phyloP scores from a whole-genome alignment of 2,888 invertebrate species.

The Acleris cristana region DNA sequence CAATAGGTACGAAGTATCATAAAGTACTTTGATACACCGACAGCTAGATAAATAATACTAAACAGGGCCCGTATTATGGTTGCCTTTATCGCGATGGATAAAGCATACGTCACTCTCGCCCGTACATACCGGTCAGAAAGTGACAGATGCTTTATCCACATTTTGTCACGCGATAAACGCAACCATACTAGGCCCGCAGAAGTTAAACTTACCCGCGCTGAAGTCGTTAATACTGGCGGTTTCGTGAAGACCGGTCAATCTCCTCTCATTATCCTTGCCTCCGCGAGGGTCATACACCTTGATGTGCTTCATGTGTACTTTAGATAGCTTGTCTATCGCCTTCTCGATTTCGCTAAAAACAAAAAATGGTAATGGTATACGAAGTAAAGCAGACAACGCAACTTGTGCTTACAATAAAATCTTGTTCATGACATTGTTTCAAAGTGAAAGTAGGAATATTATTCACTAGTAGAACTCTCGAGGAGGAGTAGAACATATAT shows the following conservation, averaged over 20 bases:
- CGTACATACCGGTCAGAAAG: too few species aligned
- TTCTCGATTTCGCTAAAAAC: slow-evolving; percentile 93
- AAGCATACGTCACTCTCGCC: too few species aligned
- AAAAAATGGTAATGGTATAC: slow-evolving; percentile 4
- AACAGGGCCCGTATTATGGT: too few species aligned
- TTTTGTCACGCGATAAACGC: too few species aligned
- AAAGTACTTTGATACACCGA: too few species aligned
- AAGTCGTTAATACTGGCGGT: slow-evolving; percentile 99
- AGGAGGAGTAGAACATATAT: neutral
- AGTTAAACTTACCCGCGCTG: slow-evolving; percentile 87
- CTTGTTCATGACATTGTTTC: neutral
- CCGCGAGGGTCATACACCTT: slow-evolving; percentile 97
- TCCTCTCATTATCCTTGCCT: slow-evolving; percentile 97
- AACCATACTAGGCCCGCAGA: too few species aligned
- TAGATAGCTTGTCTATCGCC: slow-evolving; percentile 97
- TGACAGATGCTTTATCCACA: too few species aligned
- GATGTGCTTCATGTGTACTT: slow-evolving; percentile 96
- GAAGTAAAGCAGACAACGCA: neutral
- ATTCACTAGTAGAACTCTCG: too few species aligned
- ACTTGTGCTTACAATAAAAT: neutral
- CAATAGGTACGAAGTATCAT: too few species aligned
- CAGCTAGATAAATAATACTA: too few species aligned
- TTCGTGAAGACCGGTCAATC: slow-evolving; percentile 97
- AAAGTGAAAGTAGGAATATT: too few species aligned
- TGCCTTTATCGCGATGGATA: too few species aligned